Base-by-base conservation (phyloP, 2,888 invertebrate genomes). In the Sympetrum striolatum region DNA sequence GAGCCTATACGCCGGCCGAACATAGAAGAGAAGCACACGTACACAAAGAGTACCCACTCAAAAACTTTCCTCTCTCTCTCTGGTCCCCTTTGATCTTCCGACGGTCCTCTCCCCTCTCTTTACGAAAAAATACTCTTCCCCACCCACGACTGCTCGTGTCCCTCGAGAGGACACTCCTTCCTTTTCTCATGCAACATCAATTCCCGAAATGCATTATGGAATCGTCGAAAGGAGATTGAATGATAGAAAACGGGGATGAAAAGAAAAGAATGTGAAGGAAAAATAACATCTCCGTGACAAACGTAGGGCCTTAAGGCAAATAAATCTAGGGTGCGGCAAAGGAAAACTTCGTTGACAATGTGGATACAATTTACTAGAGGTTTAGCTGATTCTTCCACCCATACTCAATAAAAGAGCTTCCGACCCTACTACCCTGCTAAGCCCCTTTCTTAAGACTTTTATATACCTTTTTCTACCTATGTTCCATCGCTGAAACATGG, bases 61-160 rank as follows among this genome's bases (percentile, higher is more conserved):
- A 73, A 73, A 73, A 73, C 73, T 53, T 53, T 53, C 53, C 73
- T 73, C 73, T 31, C 73, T 73, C 73, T 64, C 64, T 64, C n/a
- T 2, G n/a, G 14, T 25, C 31, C 73, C 4, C 82, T 82, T 82
- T 82, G 82, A 82, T 82, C 82, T 82, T 82, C 82, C 82, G 53
- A 22, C 81, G 6, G 58, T 58, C 58, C 58, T 44, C 39, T 31
- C 31, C 35, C 10, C 58, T 18, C 82, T 25, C n/a, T 4, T 6
- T 12, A 25, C 73, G 8, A 73, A 73, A 73, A 73, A 73, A 73
- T 31, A 73, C 25, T 3, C 73, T 31, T 39, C 31, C 12, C 58
- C 58, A 58, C 58, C 31, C 82, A 82, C 53, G 25, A 25, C 12
- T 18, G 53, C 53, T 15, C 31, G n/a, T 4, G 22, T 31, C 53